Evolutionary conservation across 1,140 invertebrate species (phyloP), one percentile per base, ranked within the genome.

Genomic region (Sarcophaga bullata): DNA sequence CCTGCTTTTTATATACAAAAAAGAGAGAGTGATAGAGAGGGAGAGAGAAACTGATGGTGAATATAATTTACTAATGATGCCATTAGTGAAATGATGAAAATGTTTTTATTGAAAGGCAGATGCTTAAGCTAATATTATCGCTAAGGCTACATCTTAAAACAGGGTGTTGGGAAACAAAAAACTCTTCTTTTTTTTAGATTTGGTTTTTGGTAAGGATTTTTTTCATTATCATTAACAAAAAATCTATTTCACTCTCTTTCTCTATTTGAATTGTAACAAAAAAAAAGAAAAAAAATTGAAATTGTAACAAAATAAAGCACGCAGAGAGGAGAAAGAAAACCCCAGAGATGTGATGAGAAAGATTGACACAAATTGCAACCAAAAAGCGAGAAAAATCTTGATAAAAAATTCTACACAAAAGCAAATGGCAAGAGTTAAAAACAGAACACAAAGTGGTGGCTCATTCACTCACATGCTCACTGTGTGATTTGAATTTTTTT

Each of bases 321-420:
- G 8, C n/a, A 68, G 0, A 68, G 19, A 68, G 3, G 17, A 19
- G 19, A 25, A 19, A 19, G 7, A 1, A 9, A 68, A 19, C 8
- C 17, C n/a, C 9, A 19, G 62, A 68, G 62, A 68, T 68, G 62
- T 68, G 62, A 68, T 68, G 62, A 19, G 62, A 68, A 19, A 68
- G 62, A 68, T 19, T 68, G 62, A 68, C 62, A 68, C 62, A 68
- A 68, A 68, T 68, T 68, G 62, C 62, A 68, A 68, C 62, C 62
- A 68, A 68, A 68, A 68, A 68, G 62, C 62, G 17, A 68, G 62
- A 68, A 68, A 68, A 68, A 68, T 68, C 62, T 68, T 68, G 62
- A 68, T 68, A 68, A 68, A n/a, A n/a, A 68, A 10, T 9, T 68
- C 17, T 37, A 37, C 25, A 37, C 25, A 25, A 68, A 68, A 58